Evolutionary conservation across 2,113 vertebrate genomes (phyloP).

Genomic region (Xenopus borealis): DNA sequence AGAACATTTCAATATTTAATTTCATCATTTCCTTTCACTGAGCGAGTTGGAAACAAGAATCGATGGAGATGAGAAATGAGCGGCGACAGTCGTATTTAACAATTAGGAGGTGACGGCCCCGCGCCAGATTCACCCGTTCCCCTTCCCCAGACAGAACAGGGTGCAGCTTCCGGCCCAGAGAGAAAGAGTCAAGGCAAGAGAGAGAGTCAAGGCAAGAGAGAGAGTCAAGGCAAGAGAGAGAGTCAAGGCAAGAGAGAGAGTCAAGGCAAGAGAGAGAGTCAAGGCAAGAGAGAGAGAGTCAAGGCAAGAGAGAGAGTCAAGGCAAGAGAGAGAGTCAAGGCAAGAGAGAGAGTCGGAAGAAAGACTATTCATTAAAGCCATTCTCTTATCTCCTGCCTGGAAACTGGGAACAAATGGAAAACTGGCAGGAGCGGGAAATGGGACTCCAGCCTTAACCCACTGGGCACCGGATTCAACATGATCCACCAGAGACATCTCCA

Average conservation of each 20-base stretch:
- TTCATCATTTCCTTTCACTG: no score
- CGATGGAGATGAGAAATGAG: background rate
- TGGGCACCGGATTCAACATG: background rate
- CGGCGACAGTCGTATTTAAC: background rate
- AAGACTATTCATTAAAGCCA: constrained; percentile 14
- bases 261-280: constrained; percentile 1
- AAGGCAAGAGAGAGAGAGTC: no score
- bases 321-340: background rate
- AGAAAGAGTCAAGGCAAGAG: no score
- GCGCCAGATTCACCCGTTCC: constrained; percentile 11
- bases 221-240: background rate
- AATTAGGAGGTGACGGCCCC: constrained; percentile 9
- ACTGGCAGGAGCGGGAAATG: background rate
- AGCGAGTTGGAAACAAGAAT: background rate
- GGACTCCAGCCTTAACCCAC: background rate
- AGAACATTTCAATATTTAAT: no score
- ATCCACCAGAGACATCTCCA: no score
- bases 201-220: constrained; percentile 18
- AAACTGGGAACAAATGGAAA: background rate
- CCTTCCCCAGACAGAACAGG: constrained; percentile 19
- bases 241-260: no score
- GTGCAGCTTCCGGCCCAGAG: constrained; percentile 5
- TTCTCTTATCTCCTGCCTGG: constrained; percentile 9
- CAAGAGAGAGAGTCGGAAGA: background rate
- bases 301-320: background rate